Conservation (phyloP, 2,113 vertebrate species). For the Embiotoca jacksoni region DNA sequence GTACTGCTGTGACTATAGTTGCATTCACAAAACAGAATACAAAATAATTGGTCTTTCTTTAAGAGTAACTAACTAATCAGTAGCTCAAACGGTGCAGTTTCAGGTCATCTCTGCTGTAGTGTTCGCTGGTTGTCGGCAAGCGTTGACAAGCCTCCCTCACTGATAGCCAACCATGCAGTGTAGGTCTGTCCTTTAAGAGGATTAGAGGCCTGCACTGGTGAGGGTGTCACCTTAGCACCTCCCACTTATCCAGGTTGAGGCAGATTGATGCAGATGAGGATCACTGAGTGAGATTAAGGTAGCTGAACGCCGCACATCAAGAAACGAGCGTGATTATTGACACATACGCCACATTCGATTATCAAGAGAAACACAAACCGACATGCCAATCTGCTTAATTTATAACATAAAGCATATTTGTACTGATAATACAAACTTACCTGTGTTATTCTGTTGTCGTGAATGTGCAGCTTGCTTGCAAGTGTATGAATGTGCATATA, state of each 20-base stretch:
- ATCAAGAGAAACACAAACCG: not conserved
- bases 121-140: conserved; percentile 19
- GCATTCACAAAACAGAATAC: conserved; percentile 4
- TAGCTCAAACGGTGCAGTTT: not conserved
- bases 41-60: not conserved
- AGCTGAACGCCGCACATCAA: conserved; percentile 41
- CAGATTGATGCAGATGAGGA: conserved; percentile 69
- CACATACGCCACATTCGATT: conserved; percentile 7
- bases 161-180: conserved; percentile 28
- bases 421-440: not conserved
- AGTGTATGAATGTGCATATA: not conserved
- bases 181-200: conserved; percentile 74
- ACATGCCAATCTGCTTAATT: not conserved
- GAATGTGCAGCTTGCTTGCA: not conserved
- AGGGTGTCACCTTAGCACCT: conserved; percentile 77
- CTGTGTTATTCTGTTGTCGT: not conserved
- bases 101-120: conserved; percentile 8
- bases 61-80: not conserved
- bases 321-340: conserved; percentile 27
- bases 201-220: conserved; percentile 69
- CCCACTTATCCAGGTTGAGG: conserved; percentile 70
- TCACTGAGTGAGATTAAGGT: conserved; percentile 47
- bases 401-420: not conserved
- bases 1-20: not conserved
- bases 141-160: conserved; percentile 31